Evolutionary conservation across 2,113 vertebrate genomes (phyloP).

Genomic region (Thymallus thymallus): DNA sequence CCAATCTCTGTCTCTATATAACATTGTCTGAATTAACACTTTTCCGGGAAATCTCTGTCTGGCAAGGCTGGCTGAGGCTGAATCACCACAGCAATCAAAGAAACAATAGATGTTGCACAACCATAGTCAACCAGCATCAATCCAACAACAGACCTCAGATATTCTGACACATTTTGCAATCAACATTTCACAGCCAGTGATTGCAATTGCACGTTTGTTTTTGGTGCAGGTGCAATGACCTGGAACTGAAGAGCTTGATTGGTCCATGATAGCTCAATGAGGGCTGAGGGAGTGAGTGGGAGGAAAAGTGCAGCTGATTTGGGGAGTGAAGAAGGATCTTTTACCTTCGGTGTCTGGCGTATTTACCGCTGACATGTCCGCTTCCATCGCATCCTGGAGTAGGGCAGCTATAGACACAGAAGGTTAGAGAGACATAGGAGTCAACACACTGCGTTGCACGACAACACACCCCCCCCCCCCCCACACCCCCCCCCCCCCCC

Average conservation of each 20-base stretch:
- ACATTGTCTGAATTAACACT: too few relatives aligned
- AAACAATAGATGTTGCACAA: neutral
- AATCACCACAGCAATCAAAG: neutral
- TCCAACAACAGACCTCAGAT: neutral
- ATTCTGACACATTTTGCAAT: neutral
- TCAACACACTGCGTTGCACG: neutral
- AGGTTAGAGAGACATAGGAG: constrained; percentile 1
- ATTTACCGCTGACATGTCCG: constrained; percentile 90
- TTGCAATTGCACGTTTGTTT: constrained; percentile 13
- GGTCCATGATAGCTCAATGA: neutral
- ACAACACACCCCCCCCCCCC: neutral
- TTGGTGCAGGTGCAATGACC: neutral
- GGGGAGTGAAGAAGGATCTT: constrained; percentile 3
- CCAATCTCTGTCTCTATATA: too few relatives aligned
- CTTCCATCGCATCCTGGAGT: constrained; percentile 89
- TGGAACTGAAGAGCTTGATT: neutral
- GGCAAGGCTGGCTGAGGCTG: too few relatives aligned
- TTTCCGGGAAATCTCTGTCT: too few relatives aligned
- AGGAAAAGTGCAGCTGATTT: neutral
- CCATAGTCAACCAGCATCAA: neutral
- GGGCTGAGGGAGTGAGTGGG: too few relatives aligned
- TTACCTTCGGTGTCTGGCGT: constrained; percentile 91
- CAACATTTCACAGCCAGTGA: neutral
- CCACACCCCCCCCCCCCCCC: too few relatives aligned
- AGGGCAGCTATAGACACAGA: constrained; percentile 80